Evolutionary conservation across 1,140 invertebrate genomes (phyloP).

Genomic region (Zaprionus gabonicus): DNA sequence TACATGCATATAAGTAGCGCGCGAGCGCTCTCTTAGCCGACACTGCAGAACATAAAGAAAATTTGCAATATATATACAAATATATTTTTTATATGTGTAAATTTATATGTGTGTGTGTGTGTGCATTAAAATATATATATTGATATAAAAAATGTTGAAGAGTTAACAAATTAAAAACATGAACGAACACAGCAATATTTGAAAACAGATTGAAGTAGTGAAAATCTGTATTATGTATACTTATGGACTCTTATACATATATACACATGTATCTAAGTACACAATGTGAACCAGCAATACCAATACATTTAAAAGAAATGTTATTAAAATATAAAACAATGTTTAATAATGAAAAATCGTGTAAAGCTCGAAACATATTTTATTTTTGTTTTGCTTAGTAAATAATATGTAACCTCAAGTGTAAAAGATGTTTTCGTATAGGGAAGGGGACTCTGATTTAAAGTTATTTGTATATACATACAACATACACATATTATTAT

Average conservation of each 20-base stretch:
- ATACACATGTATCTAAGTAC: background rate
- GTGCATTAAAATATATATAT: background rate
- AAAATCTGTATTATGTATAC: conserved; percentile 9
- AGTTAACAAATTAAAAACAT: background rate
- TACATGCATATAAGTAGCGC: conserved; percentile 40
- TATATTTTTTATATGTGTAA: background rate
- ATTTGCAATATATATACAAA: background rate
- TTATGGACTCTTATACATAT: background rate
- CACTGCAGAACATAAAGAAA: conserved; percentile 18
- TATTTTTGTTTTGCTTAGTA: conserved; percentile 10
- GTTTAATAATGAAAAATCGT: conserved; percentile 6
- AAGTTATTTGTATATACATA: background rate
- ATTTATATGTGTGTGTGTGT: conserved; percentile 1
- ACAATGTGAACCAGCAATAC: conserved; percentile 9
- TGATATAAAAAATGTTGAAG: background rate
- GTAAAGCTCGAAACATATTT: background rate
- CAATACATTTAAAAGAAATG: conserved; percentile 2
- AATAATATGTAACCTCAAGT: conserved; percentile 12
- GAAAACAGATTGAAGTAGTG: background rate
- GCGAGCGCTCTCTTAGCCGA: conserved; percentile 47
- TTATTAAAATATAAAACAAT: conserved; percentile 2
- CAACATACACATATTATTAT: background rate
- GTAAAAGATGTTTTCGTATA: background rate
- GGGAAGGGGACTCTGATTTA: conserved; percentile 9
- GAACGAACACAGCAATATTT: background rate